Conservation (phyloP, 92 coral and sea anemone genomes). For the Scolanthus callimorphus region DNA sequence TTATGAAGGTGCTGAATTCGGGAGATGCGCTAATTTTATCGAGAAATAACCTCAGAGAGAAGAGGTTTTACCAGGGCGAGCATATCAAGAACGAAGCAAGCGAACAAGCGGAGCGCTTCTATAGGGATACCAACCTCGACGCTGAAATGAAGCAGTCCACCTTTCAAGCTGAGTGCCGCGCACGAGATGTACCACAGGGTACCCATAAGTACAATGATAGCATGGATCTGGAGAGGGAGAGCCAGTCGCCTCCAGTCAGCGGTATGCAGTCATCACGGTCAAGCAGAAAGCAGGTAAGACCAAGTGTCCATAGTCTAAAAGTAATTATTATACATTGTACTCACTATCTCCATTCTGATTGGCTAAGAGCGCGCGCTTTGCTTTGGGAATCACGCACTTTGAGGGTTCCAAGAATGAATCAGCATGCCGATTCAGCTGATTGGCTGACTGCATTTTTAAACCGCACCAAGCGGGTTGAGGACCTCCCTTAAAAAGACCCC, state of each 20-base stretch:
- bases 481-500: too few relatives aligned
- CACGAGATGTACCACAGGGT: neutral
- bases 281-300: conserved; percentile 55
- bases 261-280: conserved; percentile 17
- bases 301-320: too few relatives aligned
- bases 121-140: neutral
- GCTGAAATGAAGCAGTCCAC: neutral
- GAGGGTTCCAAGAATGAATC: too few relatives aligned
- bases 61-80: neutral
- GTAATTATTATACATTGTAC: too few relatives aligned
- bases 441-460: too few relatives aligned
- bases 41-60: conserved; percentile 24
- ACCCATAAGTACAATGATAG: neutral
- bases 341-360: too few relatives aligned
- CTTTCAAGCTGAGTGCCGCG: neutral
- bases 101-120: neutral
- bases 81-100: neutral
- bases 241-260: neutral
- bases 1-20: conserved; percentile 51
- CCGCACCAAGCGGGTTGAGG: too few relatives aligned
- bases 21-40: conserved; percentile 78
- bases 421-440: too few relatives aligned
- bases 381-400: too few relatives aligned
- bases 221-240: neutral
- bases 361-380: too few relatives aligned